Percentiles rank a stretch among this genome's conserved stretches.
Evolutionary conservation across 1,140 invertebrate genomes (phyloP).

Genomic region (Trigoniulus corallinus): DNA sequence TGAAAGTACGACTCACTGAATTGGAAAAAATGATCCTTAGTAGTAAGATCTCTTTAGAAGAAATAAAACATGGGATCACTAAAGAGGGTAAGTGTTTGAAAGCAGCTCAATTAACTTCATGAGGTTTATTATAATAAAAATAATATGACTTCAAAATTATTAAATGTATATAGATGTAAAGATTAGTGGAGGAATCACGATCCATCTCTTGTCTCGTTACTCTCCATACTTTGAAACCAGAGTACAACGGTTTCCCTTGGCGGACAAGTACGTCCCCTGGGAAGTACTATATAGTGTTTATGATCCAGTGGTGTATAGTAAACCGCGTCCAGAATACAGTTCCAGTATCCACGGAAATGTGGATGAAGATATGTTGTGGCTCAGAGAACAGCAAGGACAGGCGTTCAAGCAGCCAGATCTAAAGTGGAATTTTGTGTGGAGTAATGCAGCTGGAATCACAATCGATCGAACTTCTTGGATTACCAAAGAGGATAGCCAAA

Average conservation of each 20-base stretch:
- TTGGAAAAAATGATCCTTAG: slow-evolving; percentile 23
- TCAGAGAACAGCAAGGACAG: slow-evolving; percentile 4
- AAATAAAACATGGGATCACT: slow-evolving; percentile 23
- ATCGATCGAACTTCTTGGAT: slow-evolving; percentile 19
- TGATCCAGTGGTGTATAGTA: slow-evolving; percentile 26
- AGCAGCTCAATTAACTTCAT: slow-evolving; percentile 15
- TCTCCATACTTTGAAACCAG: slow-evolving; percentile 29
- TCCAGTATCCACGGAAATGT: slow-evolving; percentile 20
- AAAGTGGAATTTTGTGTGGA: slow-evolving; percentile 17
- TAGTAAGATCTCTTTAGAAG: slow-evolving; percentile 23
- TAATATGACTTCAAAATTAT: background rate
- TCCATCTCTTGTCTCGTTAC: slow-evolving; percentile 22
- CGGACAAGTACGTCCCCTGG: slow-evolving; percentile 32
- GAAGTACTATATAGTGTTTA: slow-evolving; percentile 26
- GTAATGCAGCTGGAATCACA: slow-evolving; percentile 17
- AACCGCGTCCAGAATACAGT: slow-evolving; percentile 18
- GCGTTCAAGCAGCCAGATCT: slow-evolving; percentile 4
- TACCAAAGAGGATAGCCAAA: slow-evolving; percentile 6
- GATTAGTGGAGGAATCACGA: background rate
- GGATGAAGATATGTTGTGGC: slow-evolving; percentile 26
- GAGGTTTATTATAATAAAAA: slow-evolving; percentile 13
- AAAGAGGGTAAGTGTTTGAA: slow-evolving; percentile 18
- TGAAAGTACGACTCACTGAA: slow-evolving; percentile 25
- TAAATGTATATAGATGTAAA: background rate
- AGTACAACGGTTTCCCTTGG: slow-evolving; percentile 27